phyloP scores from a whole-genome alignment of 1,140 invertebrate genomes.

The Phthorimaea operculella region DNA sequence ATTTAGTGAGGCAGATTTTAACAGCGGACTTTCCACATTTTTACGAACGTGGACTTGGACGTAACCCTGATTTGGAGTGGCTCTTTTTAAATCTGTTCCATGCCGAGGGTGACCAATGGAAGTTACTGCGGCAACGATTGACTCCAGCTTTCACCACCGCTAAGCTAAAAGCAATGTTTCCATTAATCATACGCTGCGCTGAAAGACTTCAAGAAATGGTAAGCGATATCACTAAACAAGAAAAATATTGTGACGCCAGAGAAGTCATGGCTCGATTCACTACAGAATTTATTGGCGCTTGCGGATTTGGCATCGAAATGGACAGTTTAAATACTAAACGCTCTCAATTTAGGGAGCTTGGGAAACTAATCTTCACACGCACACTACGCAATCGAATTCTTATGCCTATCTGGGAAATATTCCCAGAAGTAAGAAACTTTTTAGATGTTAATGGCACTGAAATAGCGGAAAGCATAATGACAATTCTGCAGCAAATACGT shows the following conservation, averaged over 20 bases:
- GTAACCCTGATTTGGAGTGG: conserved; percentile 46
- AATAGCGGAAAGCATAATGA: conserved; percentile 38
- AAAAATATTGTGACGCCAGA: conserved; percentile 25
- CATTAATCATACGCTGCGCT: conserved; percentile 53
- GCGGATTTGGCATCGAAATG: conserved; percentile 65
- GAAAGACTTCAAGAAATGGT: conserved; percentile 45
- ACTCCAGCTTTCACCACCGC: conserved; percentile 70
- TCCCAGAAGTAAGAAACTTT: conserved; percentile 17
- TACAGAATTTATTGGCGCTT: conserved; percentile 62
- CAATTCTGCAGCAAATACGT: conserved; percentile 39
- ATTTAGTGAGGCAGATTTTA: conserved; percentile 31
- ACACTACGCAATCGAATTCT: conserved; percentile 1
- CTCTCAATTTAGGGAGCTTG: conserved; percentile 58
- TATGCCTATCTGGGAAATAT: conserved; percentile 15
- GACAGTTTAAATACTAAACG: conserved; percentile 58
- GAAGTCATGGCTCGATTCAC: conserved; percentile 50
- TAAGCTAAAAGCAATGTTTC: conserved; percentile 71
- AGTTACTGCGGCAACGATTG: conserved; percentile 68
- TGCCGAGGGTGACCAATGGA: conserved; percentile 66
- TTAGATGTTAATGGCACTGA: conserved; percentile 19
- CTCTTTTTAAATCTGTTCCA: conserved; percentile 49
- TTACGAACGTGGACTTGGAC: conserved; percentile 30
- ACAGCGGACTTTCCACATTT: conserved; percentile 39
- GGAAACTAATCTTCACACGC: conserved; percentile 31
- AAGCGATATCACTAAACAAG: conserved; percentile 18